Evolutionary conservation across 2,888 invertebrate genomes (phyloP).

Genomic region (Pristionchus mayeri): DNA sequence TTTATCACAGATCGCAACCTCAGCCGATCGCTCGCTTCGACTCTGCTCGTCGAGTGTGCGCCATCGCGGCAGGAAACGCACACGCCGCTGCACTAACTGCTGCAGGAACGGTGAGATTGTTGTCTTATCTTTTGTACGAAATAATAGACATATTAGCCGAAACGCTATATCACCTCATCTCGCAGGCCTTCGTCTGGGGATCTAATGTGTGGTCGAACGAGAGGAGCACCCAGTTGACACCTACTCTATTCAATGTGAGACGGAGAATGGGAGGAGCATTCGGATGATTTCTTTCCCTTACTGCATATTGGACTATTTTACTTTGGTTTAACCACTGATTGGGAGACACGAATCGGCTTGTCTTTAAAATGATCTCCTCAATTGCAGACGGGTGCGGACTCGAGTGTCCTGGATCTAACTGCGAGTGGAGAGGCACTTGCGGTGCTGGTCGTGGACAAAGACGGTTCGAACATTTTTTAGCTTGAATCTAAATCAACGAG

Average conservation of each 20-base stretch:
- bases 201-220: constrained; percentile 5
- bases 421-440: constrained; percentile 14
- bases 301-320: no score
- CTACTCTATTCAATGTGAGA: constrained; percentile 36
- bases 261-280: background rate
- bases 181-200: constrained; percentile 44
- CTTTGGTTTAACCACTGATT: no score
- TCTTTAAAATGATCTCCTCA: background rate
- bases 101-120: background rate
- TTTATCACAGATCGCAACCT: background rate
- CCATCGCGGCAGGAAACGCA: constrained; percentile 42
- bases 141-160: background rate
- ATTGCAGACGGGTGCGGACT: constrained; percentile 32
- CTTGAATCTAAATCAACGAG: no score
- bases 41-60: background rate
- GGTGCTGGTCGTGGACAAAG: background rate
- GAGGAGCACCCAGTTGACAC: background rate
- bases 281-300: no score
- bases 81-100: constrained; percentile 44
- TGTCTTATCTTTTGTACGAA: background rate
- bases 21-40: constrained; percentile 27
- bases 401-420: constrained; percentile 25
- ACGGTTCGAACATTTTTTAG: background rate
- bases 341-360: no score
- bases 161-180: background rate